Percentiles rank a stretch among this genome's conserved stretches.
Evolutionary conservation across 2,888 invertebrate species (phyloP).

Genomic region (Trissolcus brochymenae): DNA sequence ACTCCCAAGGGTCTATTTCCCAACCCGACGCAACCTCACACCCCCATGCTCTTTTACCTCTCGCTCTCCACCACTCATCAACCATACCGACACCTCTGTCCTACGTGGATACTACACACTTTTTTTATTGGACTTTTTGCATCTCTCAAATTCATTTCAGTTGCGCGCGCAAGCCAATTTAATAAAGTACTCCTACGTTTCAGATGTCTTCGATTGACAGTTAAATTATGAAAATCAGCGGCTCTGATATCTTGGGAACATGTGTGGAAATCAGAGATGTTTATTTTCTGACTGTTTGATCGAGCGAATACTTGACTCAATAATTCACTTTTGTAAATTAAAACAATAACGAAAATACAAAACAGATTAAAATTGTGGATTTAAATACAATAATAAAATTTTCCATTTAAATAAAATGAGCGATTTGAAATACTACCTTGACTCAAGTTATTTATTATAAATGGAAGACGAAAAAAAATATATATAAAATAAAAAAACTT

Average conservation of each 20-base stretch:
- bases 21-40: constrained; percentile 44
- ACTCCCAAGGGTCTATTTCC: constrained; percentile 63
- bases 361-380: no score
- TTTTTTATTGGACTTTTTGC: constrained; percentile 32
- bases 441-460: no score
- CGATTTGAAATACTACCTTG: no score
- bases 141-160: constrained; percentile 24
- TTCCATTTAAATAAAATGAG: no score
- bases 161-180: constrained; percentile 24
- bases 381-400: no score
- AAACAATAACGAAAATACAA: no score
- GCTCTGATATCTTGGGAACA: no score
- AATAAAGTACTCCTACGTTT: constrained; percentile 12
- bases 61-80: constrained; percentile 51
- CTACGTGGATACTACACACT: constrained; percentile 38
- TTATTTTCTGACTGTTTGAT: not conserved
- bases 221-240: no score
- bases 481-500: no score
- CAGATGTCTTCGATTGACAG: constrained; percentile 3
- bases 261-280: not conserved
- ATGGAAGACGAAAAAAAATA: no score
- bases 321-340: no score
- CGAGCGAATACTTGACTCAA: no score
- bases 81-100: constrained; percentile 58
- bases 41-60: constrained; percentile 60